Percentiles rank a stretch among this genome's conserved stretches.
Evolutionary conservation across 2,888 invertebrate species (phyloP).

Genomic region (Lepidonotus clava): DNA sequence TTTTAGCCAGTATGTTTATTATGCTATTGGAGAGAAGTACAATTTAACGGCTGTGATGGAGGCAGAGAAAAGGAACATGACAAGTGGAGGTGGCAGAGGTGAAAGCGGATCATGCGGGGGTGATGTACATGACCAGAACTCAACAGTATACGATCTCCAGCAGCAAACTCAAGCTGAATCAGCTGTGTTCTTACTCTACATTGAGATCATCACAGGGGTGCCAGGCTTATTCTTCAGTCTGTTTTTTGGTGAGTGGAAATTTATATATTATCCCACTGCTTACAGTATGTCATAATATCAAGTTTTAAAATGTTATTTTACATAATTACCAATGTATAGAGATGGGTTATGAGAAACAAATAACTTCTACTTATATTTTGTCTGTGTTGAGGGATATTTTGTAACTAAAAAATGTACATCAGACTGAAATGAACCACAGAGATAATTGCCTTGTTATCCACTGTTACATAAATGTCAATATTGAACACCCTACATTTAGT

Average conservation of each 20-base stretch:
- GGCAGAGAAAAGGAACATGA: not conserved
- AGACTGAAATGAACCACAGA: too few relatives aligned
- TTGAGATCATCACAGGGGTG: not conserved
- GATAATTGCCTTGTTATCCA: too few relatives aligned
- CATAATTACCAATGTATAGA: too few relatives aligned
- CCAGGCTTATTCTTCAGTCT: not conserved
- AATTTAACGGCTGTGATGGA: not conserved
- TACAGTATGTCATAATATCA: not conserved
- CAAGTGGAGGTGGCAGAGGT: not conserved
- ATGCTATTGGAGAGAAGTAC: slow-evolving; percentile 21
- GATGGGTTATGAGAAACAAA: too few relatives aligned
- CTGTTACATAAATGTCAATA: too few relatives aligned
- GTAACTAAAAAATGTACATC: too few relatives aligned
- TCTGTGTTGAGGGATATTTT: too few relatives aligned
- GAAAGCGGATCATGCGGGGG: not conserved
- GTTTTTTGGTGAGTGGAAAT: slow-evolving; percentile 28
- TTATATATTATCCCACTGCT: not conserved
- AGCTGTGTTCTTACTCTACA: not conserved
- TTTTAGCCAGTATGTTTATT: not conserved
- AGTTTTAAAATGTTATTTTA: not conserved
- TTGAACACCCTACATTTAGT: too few relatives aligned
- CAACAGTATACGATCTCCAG: not conserved
- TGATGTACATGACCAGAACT: not conserved
- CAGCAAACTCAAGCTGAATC: not conserved
- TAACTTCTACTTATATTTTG: too few relatives aligned